A percentile compares a stretch with the other conserved stretches of the same genome.
phyloP scores from a whole-genome alignment of 2,888 invertebrate species.

The Tuberolachnus salignus region DNA sequence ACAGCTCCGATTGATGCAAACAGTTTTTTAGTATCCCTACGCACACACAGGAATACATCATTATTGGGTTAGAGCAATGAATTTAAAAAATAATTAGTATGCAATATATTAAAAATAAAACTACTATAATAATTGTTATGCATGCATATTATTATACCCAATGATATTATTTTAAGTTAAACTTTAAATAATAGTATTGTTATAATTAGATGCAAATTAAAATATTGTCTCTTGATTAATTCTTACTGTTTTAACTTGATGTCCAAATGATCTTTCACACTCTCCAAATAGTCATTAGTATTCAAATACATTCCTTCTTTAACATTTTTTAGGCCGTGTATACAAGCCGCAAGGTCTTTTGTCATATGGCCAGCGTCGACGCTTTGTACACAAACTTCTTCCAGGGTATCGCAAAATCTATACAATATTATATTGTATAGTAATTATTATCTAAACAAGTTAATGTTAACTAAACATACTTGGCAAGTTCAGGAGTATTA shows the following conservation, averaged over 20 bases:
- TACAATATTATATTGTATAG: conserved; percentile 14
- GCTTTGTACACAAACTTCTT: conserved; percentile 82
- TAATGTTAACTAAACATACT: conserved; percentile 61
- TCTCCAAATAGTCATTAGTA: conserved; percentile 85
- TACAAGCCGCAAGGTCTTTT: conserved; percentile 85
- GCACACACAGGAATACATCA: conserved; percentile 36
- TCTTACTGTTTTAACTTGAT: conserved; percentile 62
- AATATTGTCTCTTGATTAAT: background rate
- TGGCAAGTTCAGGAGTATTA: conserved; percentile 74
- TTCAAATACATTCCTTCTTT: conserved; percentile 78
- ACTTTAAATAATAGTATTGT: background rate
- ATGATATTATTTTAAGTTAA: background rate
- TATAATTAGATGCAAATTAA: background rate
- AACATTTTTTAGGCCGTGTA: conserved; percentile 80
- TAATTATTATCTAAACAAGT: background rate
- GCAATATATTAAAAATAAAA: background rate
- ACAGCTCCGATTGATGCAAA: conserved; percentile 51
- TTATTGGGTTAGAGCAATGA: conserved; percentile 16
- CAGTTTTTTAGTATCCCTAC: conserved; percentile 47
- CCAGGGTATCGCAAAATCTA: conserved; percentile 74
- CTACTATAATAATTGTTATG: background rate
- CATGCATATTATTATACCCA: background rate
- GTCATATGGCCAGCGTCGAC: conserved; percentile 85
- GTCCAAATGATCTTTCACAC: conserved; percentile 77
- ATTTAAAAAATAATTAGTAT: background rate